Percentiles rank a stretch among this genome's conserved stretches.
Evolutionary conservation across 2,888 invertebrate genomes (phyloP).

Genomic region (Osmoderma eremita): DNA sequence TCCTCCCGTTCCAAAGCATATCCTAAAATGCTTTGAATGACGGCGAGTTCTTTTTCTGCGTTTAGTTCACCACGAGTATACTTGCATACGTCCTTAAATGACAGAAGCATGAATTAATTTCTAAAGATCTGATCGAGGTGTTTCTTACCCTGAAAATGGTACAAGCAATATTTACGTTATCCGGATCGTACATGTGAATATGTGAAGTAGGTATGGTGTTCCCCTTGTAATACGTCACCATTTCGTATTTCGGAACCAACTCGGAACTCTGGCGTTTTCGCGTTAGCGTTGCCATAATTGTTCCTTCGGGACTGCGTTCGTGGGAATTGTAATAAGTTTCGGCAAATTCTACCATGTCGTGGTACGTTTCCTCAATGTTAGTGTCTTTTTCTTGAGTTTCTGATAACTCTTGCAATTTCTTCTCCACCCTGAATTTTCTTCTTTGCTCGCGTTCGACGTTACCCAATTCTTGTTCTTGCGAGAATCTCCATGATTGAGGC

Average conservation of each 20-base stretch:
- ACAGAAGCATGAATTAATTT: neutral
- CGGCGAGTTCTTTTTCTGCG: slow-evolving; percentile 81
- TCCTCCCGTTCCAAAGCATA: slow-evolving; percentile 92
- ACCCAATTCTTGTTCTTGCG: slow-evolving; percentile 46
- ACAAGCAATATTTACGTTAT: slow-evolving; percentile 90
- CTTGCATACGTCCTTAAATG: slow-evolving; percentile 82
- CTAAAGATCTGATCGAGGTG: neutral
- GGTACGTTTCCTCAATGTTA: slow-evolving; percentile 71
- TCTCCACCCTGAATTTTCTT: slow-evolving; percentile 85
- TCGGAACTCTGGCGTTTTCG: slow-evolving; percentile 82
- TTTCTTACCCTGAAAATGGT: slow-evolving; percentile 85
- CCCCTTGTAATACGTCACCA: slow-evolving; percentile 89
- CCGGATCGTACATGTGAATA: slow-evolving; percentile 94
- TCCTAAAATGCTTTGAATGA: slow-evolving; percentile 85
- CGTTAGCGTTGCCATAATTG: slow-evolving; percentile 86
- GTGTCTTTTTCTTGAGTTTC: slow-evolving; percentile 66
- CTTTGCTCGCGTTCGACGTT: slow-evolving; percentile 79
- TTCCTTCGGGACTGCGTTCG: slow-evolving; percentile 85
- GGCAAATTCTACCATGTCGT: slow-evolving; percentile 93
- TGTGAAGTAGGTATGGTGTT: slow-evolving; percentile 92
- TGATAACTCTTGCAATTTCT: slow-evolving; percentile 84
- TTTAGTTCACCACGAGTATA: slow-evolving; percentile 91
- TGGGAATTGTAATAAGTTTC: slow-evolving; percentile 92
- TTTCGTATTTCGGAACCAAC: slow-evolving; percentile 88
- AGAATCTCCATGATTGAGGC: slow-evolving; percentile 60